Base-by-base conservation (phyloP, 2,113 vertebrate genomes). In the Ceyx cyanopectus region DNA sequence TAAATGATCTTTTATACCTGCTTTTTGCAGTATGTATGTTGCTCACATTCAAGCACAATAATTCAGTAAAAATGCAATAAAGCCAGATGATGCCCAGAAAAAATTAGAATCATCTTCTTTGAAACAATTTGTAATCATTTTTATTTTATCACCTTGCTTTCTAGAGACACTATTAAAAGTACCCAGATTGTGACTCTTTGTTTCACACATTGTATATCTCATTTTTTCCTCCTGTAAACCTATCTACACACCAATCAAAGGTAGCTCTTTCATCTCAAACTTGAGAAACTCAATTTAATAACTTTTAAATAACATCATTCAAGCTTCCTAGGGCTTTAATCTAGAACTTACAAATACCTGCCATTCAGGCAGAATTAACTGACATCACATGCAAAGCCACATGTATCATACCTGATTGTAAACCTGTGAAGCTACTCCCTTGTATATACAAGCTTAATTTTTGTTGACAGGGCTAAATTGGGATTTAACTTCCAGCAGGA, bases 391-490 rank as follows among this genome's bases (percentile, higher is more conserved):
- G 96, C 87, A 87, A 96, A 97, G 91, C 91, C 85, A 92, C 62
- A 93, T 89, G 63, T 63, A 95, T 94, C 89, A 95, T 80, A 90
- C 50, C 68, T 93, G 90, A 97, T 86, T 92, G 87, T 93, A 93
- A 96, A 93, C 95, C 94, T 53, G 76, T 74, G 85, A 79, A 41
- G 81, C 30, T 69, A 90, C 65, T 79, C 74, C 81, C 96, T 81
- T 97, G 85, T 94, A 93, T 87, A 91, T 90, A 81, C 75, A 97
- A 94, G 26, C 85, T 95, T 97, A 96, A 96, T 94, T 98, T 96
- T 93, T 96, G 85, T 97, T 98, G 97, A 97, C 95, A 97, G 78
- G 77, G 26, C 73, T 97, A 97, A 98, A 97, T 95, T 97, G 78
- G 65, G 89, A 95, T 97, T 96, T 97, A 94, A 97, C 43, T 95